These are phyloP conservation scores for Antrozous pallidus DNA, from an alignment of 2,797 vertebrate species.

Conservation along the genomic window DNA sequence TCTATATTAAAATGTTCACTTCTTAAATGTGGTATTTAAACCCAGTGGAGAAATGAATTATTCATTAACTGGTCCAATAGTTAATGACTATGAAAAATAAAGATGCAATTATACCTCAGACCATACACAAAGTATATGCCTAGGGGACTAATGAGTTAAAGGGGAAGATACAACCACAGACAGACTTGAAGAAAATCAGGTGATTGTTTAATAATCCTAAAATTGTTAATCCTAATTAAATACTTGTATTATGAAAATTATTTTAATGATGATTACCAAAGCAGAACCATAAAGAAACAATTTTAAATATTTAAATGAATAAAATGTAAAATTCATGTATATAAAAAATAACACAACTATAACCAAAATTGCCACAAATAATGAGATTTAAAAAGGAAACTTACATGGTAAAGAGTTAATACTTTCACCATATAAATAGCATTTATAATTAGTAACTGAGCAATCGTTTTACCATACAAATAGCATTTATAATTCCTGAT, in stretches of 20 bases:
- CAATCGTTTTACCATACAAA: background rate
- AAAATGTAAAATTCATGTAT: background rate
- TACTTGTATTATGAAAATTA: background rate
- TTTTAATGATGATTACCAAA: background rate
- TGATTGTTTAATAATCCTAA: constrained; percentile 11
- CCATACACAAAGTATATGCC: background rate
- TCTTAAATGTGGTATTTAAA: background rate
- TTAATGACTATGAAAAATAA: background rate
- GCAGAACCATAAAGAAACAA: background rate
- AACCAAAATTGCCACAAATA: constrained; percentile 7
- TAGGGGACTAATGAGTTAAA: background rate
- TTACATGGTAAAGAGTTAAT: background rate
- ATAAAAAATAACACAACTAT: background rate
- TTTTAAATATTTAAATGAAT: background rate
- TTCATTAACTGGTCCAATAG: background rate
- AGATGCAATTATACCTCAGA: background rate
- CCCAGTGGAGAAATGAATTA: background rate
- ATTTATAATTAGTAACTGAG: background rate
- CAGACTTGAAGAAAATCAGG: background rate
- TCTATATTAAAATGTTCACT: background rate
- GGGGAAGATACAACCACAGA: background rate
- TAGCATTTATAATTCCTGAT: background rate
- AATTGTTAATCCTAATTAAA: constrained; percentile 12
- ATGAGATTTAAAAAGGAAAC: constrained; percentile 2
- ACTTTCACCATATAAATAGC: background rate